Base-by-base conservation (phyloP, 2,888 invertebrate species). In the Eucera pruinosa region DNA sequence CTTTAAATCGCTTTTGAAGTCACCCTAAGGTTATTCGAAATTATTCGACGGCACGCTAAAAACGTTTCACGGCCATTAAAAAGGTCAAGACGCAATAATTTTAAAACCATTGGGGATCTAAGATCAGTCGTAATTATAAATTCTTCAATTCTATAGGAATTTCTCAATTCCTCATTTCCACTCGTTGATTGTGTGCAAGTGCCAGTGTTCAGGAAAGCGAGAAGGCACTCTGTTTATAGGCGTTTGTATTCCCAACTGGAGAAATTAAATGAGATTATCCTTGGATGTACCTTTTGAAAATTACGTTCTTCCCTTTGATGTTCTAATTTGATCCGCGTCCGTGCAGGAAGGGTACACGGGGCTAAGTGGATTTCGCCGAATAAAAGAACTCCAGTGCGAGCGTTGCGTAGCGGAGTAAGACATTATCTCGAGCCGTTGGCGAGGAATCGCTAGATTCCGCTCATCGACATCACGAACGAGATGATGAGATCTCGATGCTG, bases 291-390 rank as follows among this genome's bases (percentile, higher is more conserved):
- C 76, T 65, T 64, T 64, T 78, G 47, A 39, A 78, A 77, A 78
- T 78, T 78, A 55, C 60, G 64, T 41, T 41, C 9, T 18, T 64
- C 58, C 11, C 69, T 77, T 69, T 78, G 78, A 77, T 64, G 78
- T 54, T 64, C 64, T 64, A 77, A 77, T 78, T 69, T 27, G 69
- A 78, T 75, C 41, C 36, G 23, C 39, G 61, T 30, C 30, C 57
- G 52, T 52, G 50, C 20, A 52, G 62, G 33, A 70, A 66, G 71
- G 65, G 62, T 48, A n/a, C 60, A n/a, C 66, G 66, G 58, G 61
- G 47, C 70, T 84, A 83, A 88, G 83, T 82, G 74, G 87, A 85
- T 88, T 83, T 83, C 54, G 36, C 23, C 72, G 80, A 87, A 88
- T 78, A 83, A 86, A 85, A 79, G 78, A 82, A 72, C 73, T 54